These are phyloP conservation scores for Rhabdornis inornatus DNA, from an alignment of 2,113 vertebrate species.

Conservation along the genomic window DNA sequence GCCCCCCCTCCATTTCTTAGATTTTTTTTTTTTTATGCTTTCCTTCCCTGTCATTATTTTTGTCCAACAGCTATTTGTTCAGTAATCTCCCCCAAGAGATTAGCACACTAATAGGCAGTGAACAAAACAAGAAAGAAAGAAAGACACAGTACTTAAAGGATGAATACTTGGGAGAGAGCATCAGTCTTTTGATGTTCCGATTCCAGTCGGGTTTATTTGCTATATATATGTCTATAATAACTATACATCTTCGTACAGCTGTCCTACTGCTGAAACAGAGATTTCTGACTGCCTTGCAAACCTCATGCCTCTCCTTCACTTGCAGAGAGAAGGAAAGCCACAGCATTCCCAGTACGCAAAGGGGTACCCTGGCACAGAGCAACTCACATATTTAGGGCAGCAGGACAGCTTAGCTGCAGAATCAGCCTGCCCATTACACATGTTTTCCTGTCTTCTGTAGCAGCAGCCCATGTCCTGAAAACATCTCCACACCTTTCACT, in stretches of 20 bases:
- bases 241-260: conserved; percentile 37
- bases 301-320: background rate
- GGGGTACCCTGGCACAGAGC: fast-evolving
- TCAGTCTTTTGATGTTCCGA: conserved; percentile 59
- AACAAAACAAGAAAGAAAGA: conserved; percentile 62
- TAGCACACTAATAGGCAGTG: conserved; percentile 61
- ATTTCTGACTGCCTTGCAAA: conserved; percentile 3
- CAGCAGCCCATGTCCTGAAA: background rate
- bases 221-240: conserved; percentile 61
- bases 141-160: conserved; percentile 56
- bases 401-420: background rate
- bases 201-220: conserved; percentile 58
- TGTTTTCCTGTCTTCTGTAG: fast-evolving
- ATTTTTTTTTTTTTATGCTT: background rate
- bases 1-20: background rate
- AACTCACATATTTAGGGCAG: fast-evolving
- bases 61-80: conserved; percentile 63
- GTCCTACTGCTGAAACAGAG: background rate
- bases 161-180: conserved; percentile 49
- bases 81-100: conserved; percentile 62
- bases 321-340: fast-evolving
- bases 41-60: conserved; percentile 56
- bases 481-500: background rate
- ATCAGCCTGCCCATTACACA: background rate
- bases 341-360: background rate